Evolutionary conservation across 1,140 invertebrate species (phyloP), one percentile per base, ranked within the genome.

Genomic region (Philopotamus ludificatus): DNA sequence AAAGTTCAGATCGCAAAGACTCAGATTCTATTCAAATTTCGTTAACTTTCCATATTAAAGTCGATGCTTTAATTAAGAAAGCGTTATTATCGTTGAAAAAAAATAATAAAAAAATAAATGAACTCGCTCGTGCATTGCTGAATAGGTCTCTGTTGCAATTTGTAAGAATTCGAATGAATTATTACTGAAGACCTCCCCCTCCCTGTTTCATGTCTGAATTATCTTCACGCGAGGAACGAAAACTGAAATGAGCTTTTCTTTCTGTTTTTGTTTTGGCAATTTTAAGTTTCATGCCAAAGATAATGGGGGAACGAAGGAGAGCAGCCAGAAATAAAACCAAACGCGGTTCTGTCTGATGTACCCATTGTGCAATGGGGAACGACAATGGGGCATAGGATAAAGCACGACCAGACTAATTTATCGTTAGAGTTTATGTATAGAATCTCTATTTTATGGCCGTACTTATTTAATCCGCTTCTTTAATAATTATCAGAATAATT

Each of bases 231-330:
- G 57, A 60, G 44, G 57, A 47, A 41, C n/a, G 18, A 26, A 16
- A 10, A 20, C 22, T 23, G 57, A 60, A 60, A 60, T 60, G 57
- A 60, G 57, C 57, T 60, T 47, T 60, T 39, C 57, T 60, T 60
- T 54, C 44, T 25, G 57, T 44, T 60, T 60, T 47, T 39, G 57
- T 34, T 60, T 60, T 60, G 41, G 21, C 26, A 60, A 60, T 60
- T 60, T 60, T 41, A 60, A 42, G 41, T 60, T 60, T 60, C 57
- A 42, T 60, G 57, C 57, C 57, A 34, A 60, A 60, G 41, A 60
- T 60, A 60, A 60, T 60, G 18, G 42, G 26, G 41, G 20, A 8
- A 18, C 15, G 28, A 54, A 26, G 20, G 51, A 8, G 10, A 12
- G 4, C 44, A 20, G 15, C 44, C 8, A 8, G 18, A 16, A 47